Base-by-base conservation (phyloP, 2,113 vertebrate species). In the Colius striatus region DNA sequence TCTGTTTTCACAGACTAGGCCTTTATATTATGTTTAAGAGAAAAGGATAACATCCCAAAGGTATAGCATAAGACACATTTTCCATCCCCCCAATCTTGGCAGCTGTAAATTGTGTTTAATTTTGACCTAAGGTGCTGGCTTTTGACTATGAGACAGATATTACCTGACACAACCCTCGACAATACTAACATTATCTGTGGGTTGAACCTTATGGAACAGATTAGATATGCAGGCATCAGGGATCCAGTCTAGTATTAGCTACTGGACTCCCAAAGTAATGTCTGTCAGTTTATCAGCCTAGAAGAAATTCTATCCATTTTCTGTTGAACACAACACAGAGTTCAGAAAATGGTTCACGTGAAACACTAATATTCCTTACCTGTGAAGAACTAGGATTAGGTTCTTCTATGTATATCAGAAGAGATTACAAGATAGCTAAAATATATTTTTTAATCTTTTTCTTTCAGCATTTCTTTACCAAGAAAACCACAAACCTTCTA, bases 221-320 rank as follows among this genome's bases (percentile, higher is more conserved):
- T 73, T 58, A 29, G 25, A 58, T 50, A 47, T n/a, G 27, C 61
- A 45, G 41, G 65, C 68, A 81, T 16, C 50, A 68, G 25, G 19
- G 10, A 62, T 25, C 63, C 13, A 77, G 14, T 32, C 57, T 29
- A 55, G 23, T 18, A 18, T 13, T 89, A 68, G 50, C 45, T 76
- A 76, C 38, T 34, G 12, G 47, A 45, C 29, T 80, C 60, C n/a
- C 53, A 89, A 71, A 85, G 83, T 83, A 81, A 71, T 57, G 32
- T 9, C 88, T 76, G 16, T 29, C 68, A 63, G 12, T 84, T 87
- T 66, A 58, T 76, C 81, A 87, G 26, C 75, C 47, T 17, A 30
- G 45, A 50, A 60, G 81, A 95, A 89, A 94, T 60, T 62, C 26
- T 60, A 32, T 45, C 41, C 32, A 19, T 81, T 91, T 88, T 88